These are phyloP conservation scores for Pseudorasbora parva DNA, from an alignment of 2,113 vertebrate species.

Conservation along the genomic window DNA sequence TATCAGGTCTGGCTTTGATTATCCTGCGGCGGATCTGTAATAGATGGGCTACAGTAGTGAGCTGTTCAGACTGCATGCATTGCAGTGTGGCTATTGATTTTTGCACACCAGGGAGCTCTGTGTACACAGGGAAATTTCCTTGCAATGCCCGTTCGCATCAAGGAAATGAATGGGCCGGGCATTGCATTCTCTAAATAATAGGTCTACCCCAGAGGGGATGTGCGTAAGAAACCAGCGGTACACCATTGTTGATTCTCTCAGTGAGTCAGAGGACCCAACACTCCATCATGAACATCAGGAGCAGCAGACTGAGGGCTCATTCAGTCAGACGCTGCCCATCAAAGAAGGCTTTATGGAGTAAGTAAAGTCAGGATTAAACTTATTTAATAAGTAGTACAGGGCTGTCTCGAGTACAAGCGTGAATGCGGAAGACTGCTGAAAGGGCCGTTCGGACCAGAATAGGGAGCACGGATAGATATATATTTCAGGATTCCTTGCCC, in stretches of 20 bases:
- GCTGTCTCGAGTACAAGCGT: background rate
- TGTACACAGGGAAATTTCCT: slow-evolving; percentile 27
- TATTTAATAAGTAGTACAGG: background rate
- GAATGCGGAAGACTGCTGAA: background rate
- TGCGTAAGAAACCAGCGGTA: slow-evolving; percentile 4
- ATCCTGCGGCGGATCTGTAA: slow-evolving; percentile 17
- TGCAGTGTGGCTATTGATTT: slow-evolving; percentile 42
- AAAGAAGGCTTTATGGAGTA: slow-evolving; percentile 8
- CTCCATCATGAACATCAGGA: slow-evolving; percentile 6
- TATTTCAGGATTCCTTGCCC: background rate
- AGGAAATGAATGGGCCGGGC: slow-evolving; percentile 30
- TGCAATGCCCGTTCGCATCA: background rate
- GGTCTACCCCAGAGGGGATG: background rate
- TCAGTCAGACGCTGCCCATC: background rate
- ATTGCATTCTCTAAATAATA: slow-evolving; percentile 25
- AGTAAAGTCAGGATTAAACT: background rate
- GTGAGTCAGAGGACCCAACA: background rate
- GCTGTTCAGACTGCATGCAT: background rate
- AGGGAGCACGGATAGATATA: background rate
- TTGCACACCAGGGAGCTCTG: slow-evolving; percentile 9
- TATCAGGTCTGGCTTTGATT: slow-evolving; percentile 35
- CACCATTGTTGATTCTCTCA: slow-evolving; percentile 5
- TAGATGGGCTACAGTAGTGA: slow-evolving; percentile 24
- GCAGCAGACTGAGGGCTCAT: background rate
- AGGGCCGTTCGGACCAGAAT: background rate